Percentiles rank a stretch among this genome's conserved stretches.
Conservation (phyloP, 2,888 invertebrate genomes). For the Dascillus cervinus region DNA sequence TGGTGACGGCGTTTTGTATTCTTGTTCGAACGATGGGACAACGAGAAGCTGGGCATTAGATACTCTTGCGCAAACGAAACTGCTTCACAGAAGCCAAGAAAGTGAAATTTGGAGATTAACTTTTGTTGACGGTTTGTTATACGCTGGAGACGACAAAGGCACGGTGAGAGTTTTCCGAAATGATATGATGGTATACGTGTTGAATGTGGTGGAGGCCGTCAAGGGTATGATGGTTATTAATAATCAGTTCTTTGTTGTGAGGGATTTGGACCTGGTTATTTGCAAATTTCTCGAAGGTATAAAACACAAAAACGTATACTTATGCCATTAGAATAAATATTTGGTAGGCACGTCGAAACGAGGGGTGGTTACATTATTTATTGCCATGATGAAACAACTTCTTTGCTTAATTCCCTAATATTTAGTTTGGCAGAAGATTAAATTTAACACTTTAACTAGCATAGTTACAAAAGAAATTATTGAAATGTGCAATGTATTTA, state of each 20-base stretch:
- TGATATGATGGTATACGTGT: slow-evolving; percentile 44
- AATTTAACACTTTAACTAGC: too few relatives aligned
- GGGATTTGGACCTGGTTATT: slow-evolving; percentile 56
- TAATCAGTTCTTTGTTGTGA: slow-evolving; percentile 51
- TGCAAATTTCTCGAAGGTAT: too few relatives aligned
- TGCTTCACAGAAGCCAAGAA: slow-evolving; percentile 28
- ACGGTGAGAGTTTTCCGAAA: slow-evolving; percentile 52
- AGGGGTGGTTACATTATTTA: too few relatives aligned
- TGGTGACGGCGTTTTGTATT: slow-evolving; percentile 47
- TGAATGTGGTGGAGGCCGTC: slow-evolving; percentile 55
- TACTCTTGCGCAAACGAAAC: neutral
- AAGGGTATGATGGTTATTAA: slow-evolving; percentile 50
- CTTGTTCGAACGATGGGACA: slow-evolving; percentile 57
- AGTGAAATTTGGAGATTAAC: slow-evolving; percentile 42
- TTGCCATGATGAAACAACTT: too few relatives aligned
- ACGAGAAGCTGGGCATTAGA: slow-evolving; percentile 47
- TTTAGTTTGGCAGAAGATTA: too few relatives aligned
- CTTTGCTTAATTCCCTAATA: too few relatives aligned
- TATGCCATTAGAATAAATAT: too few relatives aligned
- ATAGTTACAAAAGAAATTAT: too few relatives aligned
- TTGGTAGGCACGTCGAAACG: too few relatives aligned
- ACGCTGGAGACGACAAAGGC: slow-evolving; percentile 55
- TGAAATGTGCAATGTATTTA: too few relatives aligned
- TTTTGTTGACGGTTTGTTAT: slow-evolving; percentile 40
- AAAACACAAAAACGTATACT: too few relatives aligned